Conservation (phyloP, 2,888 invertebrate species). For the Melipona beecheii region DNA sequence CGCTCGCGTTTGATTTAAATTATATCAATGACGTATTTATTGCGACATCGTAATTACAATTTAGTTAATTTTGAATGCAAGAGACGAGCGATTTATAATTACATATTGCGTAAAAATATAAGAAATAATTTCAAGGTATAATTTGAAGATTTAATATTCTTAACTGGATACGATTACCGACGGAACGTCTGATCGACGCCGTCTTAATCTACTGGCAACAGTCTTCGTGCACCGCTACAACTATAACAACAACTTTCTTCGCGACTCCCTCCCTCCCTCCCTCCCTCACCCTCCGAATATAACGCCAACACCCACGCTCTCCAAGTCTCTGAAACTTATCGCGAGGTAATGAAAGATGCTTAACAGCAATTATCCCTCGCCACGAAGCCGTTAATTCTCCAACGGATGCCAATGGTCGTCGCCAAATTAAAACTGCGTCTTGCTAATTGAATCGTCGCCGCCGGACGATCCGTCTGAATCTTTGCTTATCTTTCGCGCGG, state of each 20-base stretch:
- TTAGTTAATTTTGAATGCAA: no score
- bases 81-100: no score
- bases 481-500: slow-evolving; percentile 42
- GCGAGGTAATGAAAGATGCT: not conserved
- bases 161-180: not conserved
- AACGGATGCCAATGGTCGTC: slow-evolving; percentile 12
- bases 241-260: not conserved
- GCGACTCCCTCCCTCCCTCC: not conserved
- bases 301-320: not conserved
- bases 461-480: slow-evolving; percentile 21
- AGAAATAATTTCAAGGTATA: no score
- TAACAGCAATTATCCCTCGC: slow-evolving; percentile 10
- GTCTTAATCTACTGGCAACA: not conserved
- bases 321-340: not conserved
- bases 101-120: no score
- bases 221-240: not conserved
- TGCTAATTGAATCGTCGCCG: slow-evolving; percentile 38
- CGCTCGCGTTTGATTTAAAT: no score
- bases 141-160: no score
- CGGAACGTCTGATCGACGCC: not conserved
- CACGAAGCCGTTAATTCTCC: slow-evolving; percentile 2
- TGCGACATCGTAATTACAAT: no score
- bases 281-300: not conserved
- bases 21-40: no score
- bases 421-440: slow-evolving; percentile 34